A percentile compares a stretch with the other conserved stretches of the same genome.
Conservation (phyloP, 2,888 invertebrate species). For the Phyllotreta striolata region DNA sequence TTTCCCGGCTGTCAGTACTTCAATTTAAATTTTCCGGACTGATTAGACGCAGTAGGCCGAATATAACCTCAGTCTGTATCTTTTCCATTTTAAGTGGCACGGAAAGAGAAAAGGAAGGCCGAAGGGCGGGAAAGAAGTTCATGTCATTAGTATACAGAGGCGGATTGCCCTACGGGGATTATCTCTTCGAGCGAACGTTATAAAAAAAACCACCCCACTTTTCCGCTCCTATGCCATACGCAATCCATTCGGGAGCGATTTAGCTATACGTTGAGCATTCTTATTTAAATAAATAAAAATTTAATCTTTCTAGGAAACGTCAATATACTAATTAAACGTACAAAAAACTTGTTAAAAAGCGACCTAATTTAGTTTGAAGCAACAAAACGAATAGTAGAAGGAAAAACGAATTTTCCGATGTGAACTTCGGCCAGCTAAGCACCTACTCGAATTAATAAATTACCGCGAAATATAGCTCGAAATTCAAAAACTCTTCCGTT, state of each 20-base stretch:
- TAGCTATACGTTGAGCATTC: neutral
- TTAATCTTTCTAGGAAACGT: neutral
- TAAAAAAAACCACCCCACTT: neutral
- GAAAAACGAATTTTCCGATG: too few relatives aligned
- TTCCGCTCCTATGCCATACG: neutral
- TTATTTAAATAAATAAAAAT: conserved; percentile 3
- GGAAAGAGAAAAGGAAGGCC: conserved; percentile 30
- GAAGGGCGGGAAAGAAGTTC: conserved; percentile 32
- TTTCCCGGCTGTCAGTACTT: conserved; percentile 32
- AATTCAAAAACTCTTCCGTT: too few relatives aligned
- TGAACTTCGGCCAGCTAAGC: too few relatives aligned
- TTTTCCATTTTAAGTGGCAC: conserved; percentile 33
- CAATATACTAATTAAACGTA: neutral
- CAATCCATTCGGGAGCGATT: conserved; percentile 3
- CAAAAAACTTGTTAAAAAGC: too few relatives aligned
- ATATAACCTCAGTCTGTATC: conserved; percentile 37
- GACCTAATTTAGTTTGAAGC: too few relatives aligned
- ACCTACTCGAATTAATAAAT: too few relatives aligned
- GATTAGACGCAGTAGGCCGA: conserved; percentile 40
- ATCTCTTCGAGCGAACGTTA: conserved; percentile 2
- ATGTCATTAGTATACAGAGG: conserved; percentile 31
- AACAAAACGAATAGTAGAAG: too few relatives aligned
- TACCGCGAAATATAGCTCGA: too few relatives aligned
- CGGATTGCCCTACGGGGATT: conserved; percentile 20
- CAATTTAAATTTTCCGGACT: conserved; percentile 38